Conservation (phyloP, 2,113 vertebrate genomes). For the Stegostoma tigrinum region DNA sequence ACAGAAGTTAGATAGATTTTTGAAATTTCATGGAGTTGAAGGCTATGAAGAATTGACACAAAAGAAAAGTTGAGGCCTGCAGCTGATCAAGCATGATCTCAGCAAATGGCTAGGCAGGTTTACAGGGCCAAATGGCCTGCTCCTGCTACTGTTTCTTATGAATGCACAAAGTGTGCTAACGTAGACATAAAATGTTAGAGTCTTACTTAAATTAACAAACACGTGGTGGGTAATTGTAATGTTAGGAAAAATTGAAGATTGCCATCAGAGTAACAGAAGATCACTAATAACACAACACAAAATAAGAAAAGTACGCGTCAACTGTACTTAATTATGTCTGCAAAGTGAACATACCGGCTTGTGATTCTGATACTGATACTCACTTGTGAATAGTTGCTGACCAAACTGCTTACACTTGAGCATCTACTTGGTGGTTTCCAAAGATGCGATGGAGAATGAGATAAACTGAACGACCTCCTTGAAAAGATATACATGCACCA, state of each 20-base stretch:
- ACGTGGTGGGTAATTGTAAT: neutral
- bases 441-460: slow-evolving; percentile 59
- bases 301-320: neutral
- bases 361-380: slow-evolving; percentile 36
- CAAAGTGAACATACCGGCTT: neutral
- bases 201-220: neutral
- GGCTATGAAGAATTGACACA: too few relatives aligned
- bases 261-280: neutral
- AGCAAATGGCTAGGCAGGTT: too few relatives aligned
- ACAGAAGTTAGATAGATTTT: too few relatives aligned
- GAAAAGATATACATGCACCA: slow-evolving; percentile 40
- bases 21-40: too few relatives aligned
- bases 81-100: too few relatives aligned
- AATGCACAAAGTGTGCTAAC: neutral
- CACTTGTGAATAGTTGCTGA: slow-evolving; percentile 83
- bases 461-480: slow-evolving; percentile 71
- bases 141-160: too few relatives aligned
- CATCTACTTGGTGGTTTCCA: slow-evolving; percentile 87
- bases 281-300: neutral
- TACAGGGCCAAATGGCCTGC: too few relatives aligned
- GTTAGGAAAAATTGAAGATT: neutral
- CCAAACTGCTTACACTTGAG: slow-evolving; percentile 87
- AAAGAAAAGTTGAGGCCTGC: too few relatives aligned
- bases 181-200: neutral
- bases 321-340: neutral